Evolutionary conservation across 2,797 vertebrate genomes (phyloP).

Genomic region (Ctenosaura bakeri): DNA sequence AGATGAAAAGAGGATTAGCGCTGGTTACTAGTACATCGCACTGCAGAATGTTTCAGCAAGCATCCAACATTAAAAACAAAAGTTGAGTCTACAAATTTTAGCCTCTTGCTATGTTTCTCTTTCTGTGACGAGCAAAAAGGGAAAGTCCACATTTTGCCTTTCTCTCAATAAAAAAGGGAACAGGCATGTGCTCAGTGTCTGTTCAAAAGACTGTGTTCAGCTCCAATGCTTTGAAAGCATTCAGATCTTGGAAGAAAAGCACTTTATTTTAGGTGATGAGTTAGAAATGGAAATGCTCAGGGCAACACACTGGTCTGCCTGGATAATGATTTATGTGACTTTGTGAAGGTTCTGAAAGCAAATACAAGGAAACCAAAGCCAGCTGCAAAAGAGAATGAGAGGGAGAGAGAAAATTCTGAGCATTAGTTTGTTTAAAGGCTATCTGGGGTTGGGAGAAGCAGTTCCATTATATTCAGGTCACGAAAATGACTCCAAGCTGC

Average conservation of each 20-base stretch:
- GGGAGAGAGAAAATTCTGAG: background rate
- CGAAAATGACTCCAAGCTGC: background rate
- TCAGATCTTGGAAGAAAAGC: background rate
- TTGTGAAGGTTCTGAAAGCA: background rate
- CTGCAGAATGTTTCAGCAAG: slow-evolving; percentile 65
- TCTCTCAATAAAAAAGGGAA: background rate
- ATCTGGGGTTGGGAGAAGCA: background rate
- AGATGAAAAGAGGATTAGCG: slow-evolving; percentile 74
- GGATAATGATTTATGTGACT: background rate
- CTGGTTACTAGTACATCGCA: slow-evolving; percentile 66
- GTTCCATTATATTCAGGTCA: background rate
- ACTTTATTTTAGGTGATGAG: background rate
- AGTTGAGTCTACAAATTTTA: slow-evolving; percentile 50
- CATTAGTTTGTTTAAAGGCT: background rate
- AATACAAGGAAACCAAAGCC: background rate
- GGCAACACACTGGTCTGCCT: background rate
- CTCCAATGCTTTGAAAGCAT: background rate
- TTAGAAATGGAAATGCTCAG: background rate
- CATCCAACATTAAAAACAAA: slow-evolving; percentile 64
- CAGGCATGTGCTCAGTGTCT: background rate
- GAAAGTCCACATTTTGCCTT: background rate
- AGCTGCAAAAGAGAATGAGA: background rate
- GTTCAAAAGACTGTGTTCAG: background rate
- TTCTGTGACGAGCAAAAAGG: slow-evolving; percentile 18
- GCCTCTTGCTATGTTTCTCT: slow-evolving; percentile 36